Evolutionary conservation across 2,888 invertebrate species (phyloP).

Genomic region (Ceramica pisi): DNA sequence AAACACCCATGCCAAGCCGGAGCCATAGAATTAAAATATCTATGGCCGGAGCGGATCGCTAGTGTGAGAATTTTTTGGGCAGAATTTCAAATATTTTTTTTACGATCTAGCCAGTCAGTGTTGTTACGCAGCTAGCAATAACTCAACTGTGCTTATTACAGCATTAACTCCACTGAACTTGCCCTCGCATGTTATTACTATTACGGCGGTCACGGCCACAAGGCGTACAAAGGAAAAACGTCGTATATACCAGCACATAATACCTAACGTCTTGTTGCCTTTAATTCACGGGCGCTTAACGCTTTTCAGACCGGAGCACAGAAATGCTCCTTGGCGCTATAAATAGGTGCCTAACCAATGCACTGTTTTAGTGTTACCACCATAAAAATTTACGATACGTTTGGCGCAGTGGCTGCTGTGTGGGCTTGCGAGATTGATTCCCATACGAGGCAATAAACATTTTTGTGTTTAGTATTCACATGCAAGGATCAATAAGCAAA

Average conservation of each 20-base stretch:
- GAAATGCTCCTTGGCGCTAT: background rate
- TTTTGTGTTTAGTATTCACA: background rate
- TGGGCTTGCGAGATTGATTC: background rate
- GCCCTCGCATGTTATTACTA: background rate
- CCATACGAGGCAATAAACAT: background rate
- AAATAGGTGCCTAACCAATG: background rate
- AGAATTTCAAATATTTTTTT: background rate
- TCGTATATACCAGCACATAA: background rate
- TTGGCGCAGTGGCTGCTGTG: background rate
- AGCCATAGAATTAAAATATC: too few relatives aligned
- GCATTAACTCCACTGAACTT: conserved; percentile 13
- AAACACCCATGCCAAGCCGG: too few relatives aligned
- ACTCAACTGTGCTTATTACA: background rate
- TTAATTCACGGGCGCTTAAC: background rate
- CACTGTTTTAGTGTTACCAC: background rate
- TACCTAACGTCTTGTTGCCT: background rate
- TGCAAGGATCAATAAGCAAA: background rate
- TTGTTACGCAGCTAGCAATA: background rate
- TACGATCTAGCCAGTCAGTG: background rate
- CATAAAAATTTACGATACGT: background rate
- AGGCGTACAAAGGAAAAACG: background rate
- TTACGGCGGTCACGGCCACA: conserved; percentile 12
- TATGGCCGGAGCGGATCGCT: too few relatives aligned
- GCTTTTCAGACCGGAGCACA: background rate
- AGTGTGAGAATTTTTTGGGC: background rate